Percentiles rank a stretch among this genome's conserved stretches.
phyloP scores from a whole-genome alignment of 2,888 invertebrate genomes.

The Unio pictorum region DNA sequence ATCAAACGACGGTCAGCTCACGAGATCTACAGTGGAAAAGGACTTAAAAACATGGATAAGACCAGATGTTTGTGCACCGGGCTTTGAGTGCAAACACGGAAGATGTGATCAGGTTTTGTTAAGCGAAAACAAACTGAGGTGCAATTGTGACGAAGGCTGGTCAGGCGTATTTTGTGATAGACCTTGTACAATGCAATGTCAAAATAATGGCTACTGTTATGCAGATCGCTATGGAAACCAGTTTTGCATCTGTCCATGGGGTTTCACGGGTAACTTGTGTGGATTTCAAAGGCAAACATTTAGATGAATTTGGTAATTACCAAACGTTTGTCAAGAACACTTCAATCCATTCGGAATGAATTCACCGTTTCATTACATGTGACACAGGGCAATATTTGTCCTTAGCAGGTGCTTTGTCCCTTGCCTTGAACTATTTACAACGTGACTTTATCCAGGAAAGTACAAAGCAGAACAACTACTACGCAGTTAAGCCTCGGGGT shows the following conservation, averaged over 20 bases:
- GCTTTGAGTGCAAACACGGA: slow-evolving; percentile 37
- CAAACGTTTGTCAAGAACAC: neutral
- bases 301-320: slow-evolving; percentile 3
- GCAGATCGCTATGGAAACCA: slow-evolving; percentile 31
- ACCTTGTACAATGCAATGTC: slow-evolving; percentile 28
- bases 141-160: slow-evolving; percentile 25
- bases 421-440: no score
- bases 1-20: no score
- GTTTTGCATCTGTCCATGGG: slow-evolving; percentile 26
- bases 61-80: slow-evolving; percentile 33
- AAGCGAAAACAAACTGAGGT: slow-evolving; percentile 20
- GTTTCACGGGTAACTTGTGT: slow-evolving; percentile 26
- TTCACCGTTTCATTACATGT: no score
- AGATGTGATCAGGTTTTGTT: slow-evolving; percentile 23
- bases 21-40: no score
- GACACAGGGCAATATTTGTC: no score
- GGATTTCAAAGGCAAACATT: slow-evolving; percentile 9
- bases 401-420: no score
- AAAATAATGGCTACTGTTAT: slow-evolving; percentile 26
- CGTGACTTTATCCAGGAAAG: no score
- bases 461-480: no score
- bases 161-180: slow-evolving; percentile 36
- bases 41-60: slow-evolving; percentile 28
- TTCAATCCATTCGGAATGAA: neutral
- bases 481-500: no score